These are phyloP conservation scores for Sepiola atlantica DNA, from an alignment of 2,888 invertebrate species.

Conservation along the genomic window DNA sequence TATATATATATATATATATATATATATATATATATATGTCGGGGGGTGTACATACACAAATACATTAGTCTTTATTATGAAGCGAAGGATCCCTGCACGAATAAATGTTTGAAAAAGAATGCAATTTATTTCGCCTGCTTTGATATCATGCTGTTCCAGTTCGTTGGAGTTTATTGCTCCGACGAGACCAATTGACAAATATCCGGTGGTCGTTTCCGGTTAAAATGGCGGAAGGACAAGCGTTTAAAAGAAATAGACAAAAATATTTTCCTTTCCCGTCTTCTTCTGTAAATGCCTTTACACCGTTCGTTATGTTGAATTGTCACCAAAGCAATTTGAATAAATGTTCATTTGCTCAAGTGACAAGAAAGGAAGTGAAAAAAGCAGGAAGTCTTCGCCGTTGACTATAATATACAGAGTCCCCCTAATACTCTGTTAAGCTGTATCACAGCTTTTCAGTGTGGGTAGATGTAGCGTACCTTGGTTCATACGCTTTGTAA, in stretches of 20 bases:
- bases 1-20: no score
- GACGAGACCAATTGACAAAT: neutral
- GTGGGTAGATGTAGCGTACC: no score
- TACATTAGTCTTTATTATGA: no score
- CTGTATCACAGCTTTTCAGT: no score
- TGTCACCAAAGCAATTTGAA: neutral
- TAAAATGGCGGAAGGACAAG: neutral
- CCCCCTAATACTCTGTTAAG: no score
- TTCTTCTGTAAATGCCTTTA: neutral
- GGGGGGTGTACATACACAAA: no score
- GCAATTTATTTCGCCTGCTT: no score
- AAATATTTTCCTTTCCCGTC: neutral
- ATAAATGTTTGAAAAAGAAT: no score
- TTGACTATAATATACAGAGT: no score
- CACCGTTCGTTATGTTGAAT: neutral
- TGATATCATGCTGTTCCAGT: neutral
- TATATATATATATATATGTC: no score
- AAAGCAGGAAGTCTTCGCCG: neutral
- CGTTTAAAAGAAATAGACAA: neutral
- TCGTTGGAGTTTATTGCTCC: neutral
- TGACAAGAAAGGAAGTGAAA: neutral
- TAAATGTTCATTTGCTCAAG: neutral
- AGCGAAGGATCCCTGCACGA: no score
- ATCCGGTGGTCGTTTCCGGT: neutral
- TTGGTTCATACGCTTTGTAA: no score